Evolutionary conservation across 2,797 vertebrate genomes (phyloP).

Genomic region (Strix occidentalis): DNA sequence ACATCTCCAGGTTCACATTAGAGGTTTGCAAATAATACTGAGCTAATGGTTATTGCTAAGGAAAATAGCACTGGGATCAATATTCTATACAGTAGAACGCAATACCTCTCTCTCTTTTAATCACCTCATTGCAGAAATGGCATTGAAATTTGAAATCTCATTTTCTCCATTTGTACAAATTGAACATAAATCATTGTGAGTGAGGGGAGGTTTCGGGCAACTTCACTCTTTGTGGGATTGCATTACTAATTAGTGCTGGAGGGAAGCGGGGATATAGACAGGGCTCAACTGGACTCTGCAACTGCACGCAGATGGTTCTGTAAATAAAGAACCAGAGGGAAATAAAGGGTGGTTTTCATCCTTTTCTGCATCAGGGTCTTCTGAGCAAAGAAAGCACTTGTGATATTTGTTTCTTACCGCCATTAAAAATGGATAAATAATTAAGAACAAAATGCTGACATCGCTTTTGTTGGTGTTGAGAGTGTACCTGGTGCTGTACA

Average conservation of each 20-base stretch:
- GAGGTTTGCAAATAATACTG: conserved; percentile 83
- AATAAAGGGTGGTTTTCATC: background rate
- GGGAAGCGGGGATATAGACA: conserved; percentile 32
- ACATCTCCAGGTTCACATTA: conserved; percentile 81
- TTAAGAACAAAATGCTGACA: background rate
- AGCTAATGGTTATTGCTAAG: conserved; percentile 98
- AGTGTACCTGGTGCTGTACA: background rate
- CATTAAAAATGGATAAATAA: background rate
- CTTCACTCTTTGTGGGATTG: conserved; percentile 83
- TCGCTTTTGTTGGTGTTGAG: background rate
- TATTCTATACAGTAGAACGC: conserved; percentile 88
- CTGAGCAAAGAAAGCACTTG: background rate
- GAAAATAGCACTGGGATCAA: conserved; percentile 98
- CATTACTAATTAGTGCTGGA: conserved; percentile 87
- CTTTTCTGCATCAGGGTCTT: background rate
- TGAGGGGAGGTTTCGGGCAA: conserved; percentile 80
- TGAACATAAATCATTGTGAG: conserved; percentile 94
- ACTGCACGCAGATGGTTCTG: conserved; percentile 14
- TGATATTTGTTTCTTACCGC: background rate
- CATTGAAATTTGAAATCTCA: conserved; percentile 91
- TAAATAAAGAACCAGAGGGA: background rate
- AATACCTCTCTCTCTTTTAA: conserved; percentile 97
- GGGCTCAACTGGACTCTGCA: conserved; percentile 56
- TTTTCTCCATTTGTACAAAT: conserved; percentile 91
- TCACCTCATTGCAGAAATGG: conserved; percentile 95